Evolutionary conservation across 2,888 invertebrate species (phyloP).

Genomic region (Caenorhabditis sp.): DNA sequence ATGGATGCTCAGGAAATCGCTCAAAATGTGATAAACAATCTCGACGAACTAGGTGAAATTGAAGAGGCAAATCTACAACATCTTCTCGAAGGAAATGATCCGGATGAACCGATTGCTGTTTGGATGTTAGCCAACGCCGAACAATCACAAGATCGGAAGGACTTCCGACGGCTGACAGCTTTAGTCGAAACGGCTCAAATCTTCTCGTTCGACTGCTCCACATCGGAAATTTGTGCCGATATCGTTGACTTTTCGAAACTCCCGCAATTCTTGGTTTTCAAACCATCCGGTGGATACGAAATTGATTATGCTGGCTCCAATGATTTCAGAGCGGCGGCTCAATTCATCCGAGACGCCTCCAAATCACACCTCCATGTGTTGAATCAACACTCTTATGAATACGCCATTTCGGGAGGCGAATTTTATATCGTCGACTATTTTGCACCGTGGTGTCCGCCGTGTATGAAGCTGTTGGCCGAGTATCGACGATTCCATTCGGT

Average conservation of each 20-base stretch:
- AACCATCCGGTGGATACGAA: slow-evolving; percentile 81
- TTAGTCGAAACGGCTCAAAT: slow-evolving; percentile 45
- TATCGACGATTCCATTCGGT: slow-evolving; percentile 77
- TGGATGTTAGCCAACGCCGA: slow-evolving; percentile 43
- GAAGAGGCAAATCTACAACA: slow-evolving; percentile 76
- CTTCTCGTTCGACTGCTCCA: slow-evolving; percentile 72
- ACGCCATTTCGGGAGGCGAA: slow-evolving; percentile 65
- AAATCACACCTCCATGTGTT: slow-evolving; percentile 73
- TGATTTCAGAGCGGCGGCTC: slow-evolving; percentile 71
- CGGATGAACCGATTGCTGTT: slow-evolving; percentile 39
- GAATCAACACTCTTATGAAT: slow-evolving; percentile 70
- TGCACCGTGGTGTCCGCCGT: slow-evolving; percentile 83
- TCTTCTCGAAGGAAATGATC: slow-evolving; percentile 47
- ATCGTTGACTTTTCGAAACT: slow-evolving; percentile 73
- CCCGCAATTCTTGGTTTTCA: slow-evolving; percentile 81
- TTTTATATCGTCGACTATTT: slow-evolving; percentile 81
- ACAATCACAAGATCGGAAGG: slow-evolving; percentile 26
- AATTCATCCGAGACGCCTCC: slow-evolving; percentile 78
- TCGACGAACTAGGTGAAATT: slow-evolving; percentile 77
- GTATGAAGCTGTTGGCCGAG: slow-evolving; percentile 79
- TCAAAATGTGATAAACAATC: slow-evolving; percentile 75
- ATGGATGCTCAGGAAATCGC: slow-evolving; percentile 75
- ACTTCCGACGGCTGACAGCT: slow-evolving; percentile 42
- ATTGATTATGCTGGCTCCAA: slow-evolving; percentile 76
- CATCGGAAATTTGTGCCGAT: slow-evolving; percentile 70